Evolutionary conservation across 2,888 invertebrate species (phyloP).

Genomic region (Teinopalpus imperialis): DNA sequence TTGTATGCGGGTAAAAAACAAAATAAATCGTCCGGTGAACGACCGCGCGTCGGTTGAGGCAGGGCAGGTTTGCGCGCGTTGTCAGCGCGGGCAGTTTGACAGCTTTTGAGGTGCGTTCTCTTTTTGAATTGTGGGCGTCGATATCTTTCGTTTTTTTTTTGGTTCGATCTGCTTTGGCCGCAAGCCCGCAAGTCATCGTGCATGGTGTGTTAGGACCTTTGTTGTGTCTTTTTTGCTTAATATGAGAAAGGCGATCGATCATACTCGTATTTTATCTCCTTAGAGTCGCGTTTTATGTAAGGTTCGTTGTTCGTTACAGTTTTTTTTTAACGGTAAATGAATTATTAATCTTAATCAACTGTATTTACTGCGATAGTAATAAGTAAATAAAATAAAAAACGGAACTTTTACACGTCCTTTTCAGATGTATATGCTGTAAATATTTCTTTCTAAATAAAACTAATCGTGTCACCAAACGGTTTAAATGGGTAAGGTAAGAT

Average conservation of each 20-base stretch:
- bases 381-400: no score
- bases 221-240: slow-evolving; percentile 9
- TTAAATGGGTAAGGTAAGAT: no score
- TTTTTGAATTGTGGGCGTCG: slow-evolving; percentile 72
- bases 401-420: no score
- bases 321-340: no score
- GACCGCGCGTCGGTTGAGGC: slow-evolving; percentile 68
- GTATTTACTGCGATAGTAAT: no score
- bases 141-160: slow-evolving; percentile 41
- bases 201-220: slow-evolving; percentile 21
- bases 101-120: slow-evolving; percentile 76
- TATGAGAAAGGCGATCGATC: slow-evolving; percentile 16
- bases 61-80: slow-evolving; percentile 58
- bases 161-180: slow-evolving; percentile 60
- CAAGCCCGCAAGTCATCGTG: slow-evolving; percentile 48
- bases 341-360: no score
- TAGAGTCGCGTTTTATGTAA: slow-evolving; percentile 6
- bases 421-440: no score
- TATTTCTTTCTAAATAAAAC: no score
- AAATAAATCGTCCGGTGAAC: slow-evolving; percentile 70
- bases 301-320: neutral
- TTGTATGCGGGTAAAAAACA: slow-evolving; percentile 76
- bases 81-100: slow-evolving; percentile 69
- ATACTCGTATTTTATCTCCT: slow-evolving; percentile 18
- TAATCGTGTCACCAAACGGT: no score